Conservation (phyloP, 2,113 vertebrate genomes). For the Podarcis raffonei region DNA sequence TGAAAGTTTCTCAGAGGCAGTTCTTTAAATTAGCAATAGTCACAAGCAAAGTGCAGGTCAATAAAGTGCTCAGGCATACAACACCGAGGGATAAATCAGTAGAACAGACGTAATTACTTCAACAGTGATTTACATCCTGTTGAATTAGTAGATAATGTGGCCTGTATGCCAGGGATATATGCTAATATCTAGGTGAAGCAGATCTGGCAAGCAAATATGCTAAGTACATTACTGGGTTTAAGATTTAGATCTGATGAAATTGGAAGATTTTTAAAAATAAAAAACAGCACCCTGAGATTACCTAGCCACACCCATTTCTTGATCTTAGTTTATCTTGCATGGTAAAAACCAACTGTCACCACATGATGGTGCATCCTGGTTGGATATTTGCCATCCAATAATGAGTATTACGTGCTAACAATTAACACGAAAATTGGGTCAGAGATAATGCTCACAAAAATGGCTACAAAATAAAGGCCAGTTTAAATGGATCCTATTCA, state of each 20-base stretch:
- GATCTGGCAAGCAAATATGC: neutral
- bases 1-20: conserved; percentile 1
- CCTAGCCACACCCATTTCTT: neutral
- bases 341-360: neutral
- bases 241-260: neutral
- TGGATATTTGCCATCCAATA: neutral
- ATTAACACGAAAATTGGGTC: neutral
- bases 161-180: neutral
- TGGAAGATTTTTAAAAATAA: too few species aligned
- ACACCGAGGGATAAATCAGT: neutral
- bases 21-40: conserved; percentile 16
- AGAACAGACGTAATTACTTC: neutral
- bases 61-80: neutral
- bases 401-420: neutral
- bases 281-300: neutral
- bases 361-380: neutral
- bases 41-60: neutral
- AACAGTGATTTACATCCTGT: conserved; percentile 11
- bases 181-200: neutral
- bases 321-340: neutral
- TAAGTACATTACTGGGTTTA: neutral
- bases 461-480: neutral
- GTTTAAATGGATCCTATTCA: neutral
- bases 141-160: neutral
- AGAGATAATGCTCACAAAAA: neutral